phyloP scores from a whole-genome alignment of 2,113 vertebrate species.

The Dendropsophus ebraccatus region DNA sequence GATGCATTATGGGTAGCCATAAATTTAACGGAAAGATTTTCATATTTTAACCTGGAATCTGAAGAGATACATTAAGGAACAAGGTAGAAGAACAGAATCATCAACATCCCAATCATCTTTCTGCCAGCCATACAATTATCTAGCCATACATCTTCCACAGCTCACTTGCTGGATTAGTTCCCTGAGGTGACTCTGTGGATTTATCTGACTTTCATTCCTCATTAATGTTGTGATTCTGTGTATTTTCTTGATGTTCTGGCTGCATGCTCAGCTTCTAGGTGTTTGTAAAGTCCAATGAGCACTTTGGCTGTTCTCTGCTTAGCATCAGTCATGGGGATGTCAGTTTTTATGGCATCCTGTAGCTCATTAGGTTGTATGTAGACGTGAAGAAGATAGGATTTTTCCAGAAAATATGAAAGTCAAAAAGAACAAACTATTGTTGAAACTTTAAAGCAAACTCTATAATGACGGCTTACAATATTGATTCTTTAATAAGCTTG shows the following conservation, averaged over 20 bases:
- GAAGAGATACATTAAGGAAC: neutral
- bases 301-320: constrained; percentile 36
- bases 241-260: constrained; percentile 36
- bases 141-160: constrained; percentile 35
- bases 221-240: constrained; percentile 47
- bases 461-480: neutral
- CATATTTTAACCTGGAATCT: neutral
- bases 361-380: constrained; percentile 43
- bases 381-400: constrained; percentile 23
- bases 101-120: constrained; percentile 29
- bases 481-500: neutral
- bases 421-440: constrained; percentile 38
- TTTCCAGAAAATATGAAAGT: constrained; percentile 42
- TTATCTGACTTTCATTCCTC: constrained; percentile 36
- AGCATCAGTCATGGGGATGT: constrained; percentile 38
- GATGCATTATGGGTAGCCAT: neutral
- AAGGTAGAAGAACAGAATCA: constrained; percentile 15
- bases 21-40: neutral
- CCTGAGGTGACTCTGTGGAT: constrained; percentile 23
- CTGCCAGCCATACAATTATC: constrained; percentile 31
- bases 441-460: neutral
- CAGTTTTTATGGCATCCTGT: constrained; percentile 44
- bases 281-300: constrained; percentile 55
- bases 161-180: constrained; percentile 27
- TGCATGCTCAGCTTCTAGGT: constrained; percentile 43